phyloP scores from a whole-genome alignment of 2,113 vertebrate species.

The Apaloderma vittatum region DNA sequence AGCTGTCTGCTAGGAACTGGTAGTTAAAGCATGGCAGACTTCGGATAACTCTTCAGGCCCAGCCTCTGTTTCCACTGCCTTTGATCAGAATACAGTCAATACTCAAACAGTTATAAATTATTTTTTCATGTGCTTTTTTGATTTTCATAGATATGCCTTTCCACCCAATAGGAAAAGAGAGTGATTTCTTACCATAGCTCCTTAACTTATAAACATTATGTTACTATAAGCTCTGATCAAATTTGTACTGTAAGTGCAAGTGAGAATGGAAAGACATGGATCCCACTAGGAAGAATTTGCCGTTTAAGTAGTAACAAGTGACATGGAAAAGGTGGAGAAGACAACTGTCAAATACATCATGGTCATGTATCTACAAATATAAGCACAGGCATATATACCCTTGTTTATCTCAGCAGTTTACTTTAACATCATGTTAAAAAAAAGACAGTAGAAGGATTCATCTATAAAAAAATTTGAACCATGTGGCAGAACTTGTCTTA shows the following conservation, averaged over 20 bases:
- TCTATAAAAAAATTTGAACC: slow-evolving; percentile 36
- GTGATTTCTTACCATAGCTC: not conserved
- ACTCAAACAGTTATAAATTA: slow-evolving; percentile 6
- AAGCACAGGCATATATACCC: not conserved
- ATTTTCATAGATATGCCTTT: not conserved
- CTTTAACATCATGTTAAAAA: not conserved
- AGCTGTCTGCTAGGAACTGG: slow-evolving; percentile 30
- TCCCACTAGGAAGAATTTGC: not conserved
- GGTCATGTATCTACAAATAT: not conserved
- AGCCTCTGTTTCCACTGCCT: slow-evolving; percentile 29
- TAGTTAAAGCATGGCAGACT: slow-evolving; percentile 35
- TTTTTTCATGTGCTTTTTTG: not conserved
- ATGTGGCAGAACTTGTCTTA: slow-evolving; percentile 38
- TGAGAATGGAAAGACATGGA: not conserved
- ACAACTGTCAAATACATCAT: not conserved
- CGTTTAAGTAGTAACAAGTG: not conserved
- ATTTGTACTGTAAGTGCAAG: not conserved
- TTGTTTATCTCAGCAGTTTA: not conserved
- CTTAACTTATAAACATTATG: not conserved
- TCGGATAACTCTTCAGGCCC: slow-evolving; percentile 25
- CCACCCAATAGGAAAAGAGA: not conserved
- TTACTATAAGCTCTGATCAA: not conserved
- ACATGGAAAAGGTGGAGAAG: not conserved
- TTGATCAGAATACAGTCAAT: slow-evolving; percentile 30
- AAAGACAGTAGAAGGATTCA: not conserved